Evolutionary conservation across 2,797 vertebrate species (phyloP).

Genomic region (Ctenopoma multispine): DNA sequence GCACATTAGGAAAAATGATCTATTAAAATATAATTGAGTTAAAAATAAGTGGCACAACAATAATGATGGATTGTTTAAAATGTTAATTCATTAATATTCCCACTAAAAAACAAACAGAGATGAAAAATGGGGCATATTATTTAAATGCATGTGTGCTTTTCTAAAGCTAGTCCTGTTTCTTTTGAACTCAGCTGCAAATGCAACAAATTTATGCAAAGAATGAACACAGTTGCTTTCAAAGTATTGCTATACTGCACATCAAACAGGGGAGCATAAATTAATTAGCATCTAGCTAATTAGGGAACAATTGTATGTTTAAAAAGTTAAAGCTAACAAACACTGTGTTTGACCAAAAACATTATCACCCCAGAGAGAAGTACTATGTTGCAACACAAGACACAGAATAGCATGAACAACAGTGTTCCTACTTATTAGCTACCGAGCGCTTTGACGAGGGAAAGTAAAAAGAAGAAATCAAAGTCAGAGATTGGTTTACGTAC

Average conservation of each 20-base stretch:
- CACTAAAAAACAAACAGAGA: slow-evolving; percentile 83
- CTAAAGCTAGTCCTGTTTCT: slow-evolving; percentile 75
- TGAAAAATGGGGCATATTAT: slow-evolving; percentile 84
- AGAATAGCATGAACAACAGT: slow-evolving; percentile 52
- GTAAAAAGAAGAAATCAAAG: slow-evolving; percentile 24
- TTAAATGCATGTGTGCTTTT: slow-evolving; percentile 82
- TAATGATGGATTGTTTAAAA: slow-evolving; percentile 85
- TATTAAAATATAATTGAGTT: slow-evolving; percentile 87
- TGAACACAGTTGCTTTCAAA: slow-evolving; percentile 79
- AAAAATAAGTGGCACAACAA: slow-evolving; percentile 86
- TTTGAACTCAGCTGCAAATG: slow-evolving; percentile 85
- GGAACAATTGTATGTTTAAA: slow-evolving; percentile 87
- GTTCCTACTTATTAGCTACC: slow-evolving; percentile 3
- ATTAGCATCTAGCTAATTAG: slow-evolving; percentile 84
- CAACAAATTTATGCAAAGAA: slow-evolving; percentile 82
- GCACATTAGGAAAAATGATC: slow-evolving; percentile 84
- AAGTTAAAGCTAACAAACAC: slow-evolving; percentile 83
- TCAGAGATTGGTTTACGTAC: slow-evolving; percentile 20
- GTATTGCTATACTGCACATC: slow-evolving; percentile 82
- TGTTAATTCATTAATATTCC: slow-evolving; percentile 85
- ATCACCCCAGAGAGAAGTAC: slow-evolving; percentile 71
- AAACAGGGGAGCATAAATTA: slow-evolving; percentile 82
- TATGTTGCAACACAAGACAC: slow-evolving; percentile 51
- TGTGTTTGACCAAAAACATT: slow-evolving; percentile 78
- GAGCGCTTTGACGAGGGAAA: slow-evolving; percentile 28